These are phyloP conservation scores for Acanthosepion lycidas DNA, from an alignment of 2,888 invertebrate genomes.

Conservation along the genomic window DNA sequence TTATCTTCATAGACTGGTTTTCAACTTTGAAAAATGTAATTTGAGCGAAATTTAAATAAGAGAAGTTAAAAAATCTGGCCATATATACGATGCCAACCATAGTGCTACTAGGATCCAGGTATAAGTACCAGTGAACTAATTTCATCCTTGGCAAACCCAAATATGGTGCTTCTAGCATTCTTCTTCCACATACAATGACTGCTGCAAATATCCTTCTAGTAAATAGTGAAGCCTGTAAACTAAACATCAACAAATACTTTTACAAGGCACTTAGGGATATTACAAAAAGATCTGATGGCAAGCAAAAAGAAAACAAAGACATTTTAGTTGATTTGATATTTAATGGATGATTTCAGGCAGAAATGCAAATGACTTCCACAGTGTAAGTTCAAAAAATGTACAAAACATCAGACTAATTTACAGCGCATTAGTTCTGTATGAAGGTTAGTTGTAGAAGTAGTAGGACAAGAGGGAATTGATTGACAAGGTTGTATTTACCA, in stretches of 20 bases:
- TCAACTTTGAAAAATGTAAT: background rate
- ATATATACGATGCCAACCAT: background rate
- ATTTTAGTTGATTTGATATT: constrained; percentile 21
- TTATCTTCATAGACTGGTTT: background rate
- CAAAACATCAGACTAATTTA: constrained; percentile 42
- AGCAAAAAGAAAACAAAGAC: background rate
- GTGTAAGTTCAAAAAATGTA: constrained; percentile 44
- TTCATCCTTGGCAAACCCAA: background rate
- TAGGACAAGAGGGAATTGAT: background rate
- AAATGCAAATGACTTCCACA: constrained; percentile 46
- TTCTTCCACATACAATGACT: no score
- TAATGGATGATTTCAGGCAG: constrained; percentile 33
- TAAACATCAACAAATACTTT: no score
- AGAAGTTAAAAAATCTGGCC: background rate
- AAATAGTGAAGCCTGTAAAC: no score
- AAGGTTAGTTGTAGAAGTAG: constrained; percentile 20
- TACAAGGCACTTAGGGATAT: no score
- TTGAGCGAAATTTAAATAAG: background rate
- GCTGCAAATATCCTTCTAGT: no score
- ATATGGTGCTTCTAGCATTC: background rate
- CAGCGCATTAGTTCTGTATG: constrained; percentile 37
- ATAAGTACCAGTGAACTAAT: background rate
- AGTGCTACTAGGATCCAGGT: background rate
- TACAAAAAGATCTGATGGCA: background rate
- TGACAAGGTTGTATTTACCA: background rate